Base-by-base conservation (phyloP, 2,797 vertebrate species). In the Eulemur mongoz region DNA sequence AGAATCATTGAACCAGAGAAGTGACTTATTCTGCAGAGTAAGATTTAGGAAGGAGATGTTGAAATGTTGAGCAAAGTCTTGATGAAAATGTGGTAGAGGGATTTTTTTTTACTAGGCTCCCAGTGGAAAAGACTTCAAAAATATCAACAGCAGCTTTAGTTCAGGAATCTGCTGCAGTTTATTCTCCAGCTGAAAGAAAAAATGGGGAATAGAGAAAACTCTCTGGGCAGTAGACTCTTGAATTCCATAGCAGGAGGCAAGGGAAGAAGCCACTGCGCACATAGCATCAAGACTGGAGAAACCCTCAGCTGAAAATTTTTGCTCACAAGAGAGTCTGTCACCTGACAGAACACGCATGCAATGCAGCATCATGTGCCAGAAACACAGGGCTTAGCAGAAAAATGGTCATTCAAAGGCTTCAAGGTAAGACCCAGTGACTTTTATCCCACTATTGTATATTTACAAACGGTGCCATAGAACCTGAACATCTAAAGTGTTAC, bases 401-500 rank as follows among this genome's bases (percentile, higher is more conserved):
- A 94, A 32, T 14, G n/a, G 50, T 5, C 76, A 50, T 48, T 70
- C 3, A 45, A 61, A 84, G 35, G 17, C 35, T 82, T 32, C 40
- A 20, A 45, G 7, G 5, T 35, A 50, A 67, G 18, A 57, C 4
- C 22, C 32, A 22, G 17, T 67, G 4, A 48, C 27, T 75, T 54
- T 65, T 30, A 9, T 14, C 20, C 23, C 4, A 5, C 27, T 25
- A n/a, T 0, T 27, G 0, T 10, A 4, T 65, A 38, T 79, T 18
- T 84, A 23, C 22, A 80, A 5, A 59, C 1, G 52, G 32, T 35
- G 14, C 13, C 14, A 69, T 2, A 35, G 86, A 89, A 38, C 35
- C 27, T 11, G 4, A 57, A 20, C 40, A 65, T 54, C 38, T 38
- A 38, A 57, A 43, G 11, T 54, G 43, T 35, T 72, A 61, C 30